Evolutionary conservation across 2,797 vertebrate species (phyloP).

Genomic region (Falco rusticolus): DNA sequence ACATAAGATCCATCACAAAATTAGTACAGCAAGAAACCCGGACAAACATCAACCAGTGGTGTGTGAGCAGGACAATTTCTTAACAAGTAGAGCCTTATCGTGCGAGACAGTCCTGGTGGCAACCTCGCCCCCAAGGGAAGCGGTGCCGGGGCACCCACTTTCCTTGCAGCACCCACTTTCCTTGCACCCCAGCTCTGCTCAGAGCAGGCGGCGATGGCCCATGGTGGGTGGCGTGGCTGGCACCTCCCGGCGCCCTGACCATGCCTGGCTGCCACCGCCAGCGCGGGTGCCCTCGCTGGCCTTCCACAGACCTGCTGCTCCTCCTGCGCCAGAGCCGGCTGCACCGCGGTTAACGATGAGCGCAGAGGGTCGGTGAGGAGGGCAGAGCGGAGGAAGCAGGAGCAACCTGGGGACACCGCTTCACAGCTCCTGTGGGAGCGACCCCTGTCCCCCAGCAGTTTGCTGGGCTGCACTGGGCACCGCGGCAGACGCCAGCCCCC

Average conservation of each 20-base stretch:
- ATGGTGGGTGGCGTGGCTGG: not conserved
- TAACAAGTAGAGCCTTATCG: not conserved
- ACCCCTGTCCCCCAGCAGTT: not conserved
- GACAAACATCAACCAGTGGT: constrained; percentile 68
- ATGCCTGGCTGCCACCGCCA: not conserved
- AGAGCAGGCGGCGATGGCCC: not conserved
- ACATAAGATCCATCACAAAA: constrained; percentile 79
- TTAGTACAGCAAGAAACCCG: constrained; percentile 73
- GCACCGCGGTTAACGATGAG: rapidly evolving
- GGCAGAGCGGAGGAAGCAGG: not conserved
- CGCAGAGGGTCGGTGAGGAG: not conserved
- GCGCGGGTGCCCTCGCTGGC: not conserved
- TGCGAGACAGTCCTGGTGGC: not conserved
- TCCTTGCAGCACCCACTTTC: rapidly evolving
- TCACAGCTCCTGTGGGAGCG: not conserved
- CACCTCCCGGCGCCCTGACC: not conserved
- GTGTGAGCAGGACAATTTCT: constrained; percentile 63
- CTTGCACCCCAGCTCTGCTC: rapidly evolving
- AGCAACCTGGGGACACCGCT: not conserved
- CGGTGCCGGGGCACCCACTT: rapidly evolving
- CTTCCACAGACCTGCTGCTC: not conserved
- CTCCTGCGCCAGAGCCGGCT: not conserved
- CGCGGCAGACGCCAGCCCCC: not conserved
- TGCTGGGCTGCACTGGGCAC: not conserved
- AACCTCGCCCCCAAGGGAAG: not conserved